phyloP scores from a whole-genome alignment of 1,140 invertebrate genomes.

The Phenacoccus solenopsis region DNA sequence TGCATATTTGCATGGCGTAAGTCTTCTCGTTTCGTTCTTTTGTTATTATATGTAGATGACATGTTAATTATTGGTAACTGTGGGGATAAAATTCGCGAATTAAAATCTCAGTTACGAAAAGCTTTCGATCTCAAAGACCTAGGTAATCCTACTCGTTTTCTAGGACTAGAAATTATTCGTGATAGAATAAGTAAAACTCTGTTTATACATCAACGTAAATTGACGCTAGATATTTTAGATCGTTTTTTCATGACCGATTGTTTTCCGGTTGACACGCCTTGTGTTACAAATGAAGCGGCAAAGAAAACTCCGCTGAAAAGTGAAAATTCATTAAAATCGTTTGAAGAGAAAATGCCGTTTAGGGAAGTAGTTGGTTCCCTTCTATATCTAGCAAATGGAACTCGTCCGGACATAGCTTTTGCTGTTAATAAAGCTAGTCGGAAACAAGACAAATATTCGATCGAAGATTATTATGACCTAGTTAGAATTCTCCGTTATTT shows the following conservation, averaged over 20 bases:
- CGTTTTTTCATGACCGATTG: neutral
- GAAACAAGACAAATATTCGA: neutral
- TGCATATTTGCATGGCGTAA: conserved; percentile 5
- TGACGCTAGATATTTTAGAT: neutral
- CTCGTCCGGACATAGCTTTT: neutral
- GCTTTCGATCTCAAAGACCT: conserved; percentile 14
- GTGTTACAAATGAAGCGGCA: neutral
- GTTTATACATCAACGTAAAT: neutral
- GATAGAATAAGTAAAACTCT: conserved; percentile 3
- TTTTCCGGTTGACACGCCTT: neutral
- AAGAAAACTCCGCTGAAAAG: conserved; percentile 4
- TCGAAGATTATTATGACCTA: conserved; percentile 19
- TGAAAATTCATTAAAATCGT: too few species aligned
- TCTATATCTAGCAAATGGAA: too few species aligned
- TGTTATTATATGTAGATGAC: conserved; percentile 23
- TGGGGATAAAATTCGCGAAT: neutral
- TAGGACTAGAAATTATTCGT: neutral
- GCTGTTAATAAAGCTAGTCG: neutral
- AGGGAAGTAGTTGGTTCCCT: too few species aligned
- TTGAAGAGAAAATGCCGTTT: too few species aligned
- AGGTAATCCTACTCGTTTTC: neutral
- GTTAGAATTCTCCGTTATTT: conserved; percentile 29
- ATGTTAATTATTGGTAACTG: neutral
- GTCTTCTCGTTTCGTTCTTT: neutral
- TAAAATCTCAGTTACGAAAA: neutral